Evolutionary conservation across 1,140 invertebrate species (phyloP).

Genomic region (Nebria ingens): DNA sequence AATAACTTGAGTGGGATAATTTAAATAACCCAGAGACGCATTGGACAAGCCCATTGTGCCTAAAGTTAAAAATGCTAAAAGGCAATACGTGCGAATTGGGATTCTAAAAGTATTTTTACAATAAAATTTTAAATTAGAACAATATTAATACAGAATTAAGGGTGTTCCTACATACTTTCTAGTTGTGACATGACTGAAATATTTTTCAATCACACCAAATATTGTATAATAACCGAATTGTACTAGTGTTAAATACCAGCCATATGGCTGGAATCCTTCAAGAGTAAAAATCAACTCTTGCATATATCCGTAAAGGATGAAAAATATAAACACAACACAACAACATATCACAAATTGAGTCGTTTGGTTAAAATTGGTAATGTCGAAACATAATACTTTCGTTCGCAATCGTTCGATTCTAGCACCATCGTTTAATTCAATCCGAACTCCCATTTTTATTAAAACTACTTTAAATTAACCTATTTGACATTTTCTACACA

Average conservation of each 20-base stretch:
- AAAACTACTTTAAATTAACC: not conserved
- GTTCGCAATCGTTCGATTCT: slow-evolving; percentile 31
- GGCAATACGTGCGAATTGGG: slow-evolving; percentile 66
- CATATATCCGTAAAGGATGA: slow-evolving; percentile 83
- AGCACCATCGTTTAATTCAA: not conserved
- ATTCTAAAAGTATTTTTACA: slow-evolving; percentile 63
- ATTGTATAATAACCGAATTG: slow-evolving; percentile 82
- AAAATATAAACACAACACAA: slow-evolving; percentile 74
- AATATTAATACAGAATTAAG: not conserved
- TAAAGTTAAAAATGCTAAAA: slow-evolving; percentile 78
- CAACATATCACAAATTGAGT: slow-evolving; percentile 69
- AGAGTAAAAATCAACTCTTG: slow-evolving; percentile 88
- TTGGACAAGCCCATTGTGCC: slow-evolving; percentile 96
- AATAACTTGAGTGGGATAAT: slow-evolving; percentile 90
- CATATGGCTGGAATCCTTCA: slow-evolving; percentile 78
- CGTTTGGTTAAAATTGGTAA: slow-evolving; percentile 50
- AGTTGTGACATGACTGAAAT: slow-evolving; percentile 48
- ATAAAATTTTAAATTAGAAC: slow-evolving; percentile 16
- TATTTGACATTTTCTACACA: not conserved
- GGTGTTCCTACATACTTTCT: slow-evolving; percentile 49
- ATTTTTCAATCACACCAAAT: slow-evolving; percentile 69
- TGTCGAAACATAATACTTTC: slow-evolving; percentile 63
- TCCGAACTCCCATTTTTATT: not conserved
- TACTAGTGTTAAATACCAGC: slow-evolving; percentile 85
- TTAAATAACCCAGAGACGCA: slow-evolving; percentile 87